Conservation (phyloP, 2,797 vertebrate genomes). For the Rhincodon typus region DNA sequence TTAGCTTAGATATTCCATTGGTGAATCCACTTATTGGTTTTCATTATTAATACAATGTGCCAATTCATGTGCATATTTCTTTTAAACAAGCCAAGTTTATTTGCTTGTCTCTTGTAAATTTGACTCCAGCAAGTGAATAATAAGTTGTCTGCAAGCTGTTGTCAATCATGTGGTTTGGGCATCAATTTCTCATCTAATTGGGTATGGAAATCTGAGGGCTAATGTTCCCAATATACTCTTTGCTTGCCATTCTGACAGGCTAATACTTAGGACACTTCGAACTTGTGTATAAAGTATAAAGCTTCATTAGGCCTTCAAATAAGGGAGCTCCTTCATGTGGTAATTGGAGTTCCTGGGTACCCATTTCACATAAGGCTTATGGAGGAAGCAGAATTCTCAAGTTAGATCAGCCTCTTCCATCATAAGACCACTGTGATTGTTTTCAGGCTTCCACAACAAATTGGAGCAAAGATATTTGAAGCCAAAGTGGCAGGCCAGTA, state of each 20-base stretch:
- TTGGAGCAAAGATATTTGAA: background rate
- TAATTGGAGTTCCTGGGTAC: background rate
- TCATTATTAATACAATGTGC: background rate
- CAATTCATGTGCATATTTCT: background rate
- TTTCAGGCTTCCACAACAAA: background rate
- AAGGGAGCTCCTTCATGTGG: background rate
- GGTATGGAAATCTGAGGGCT: background rate
- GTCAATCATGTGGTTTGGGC: background rate
- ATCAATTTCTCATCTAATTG: background rate
- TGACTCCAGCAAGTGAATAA: background rate
- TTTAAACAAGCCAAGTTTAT: background rate
- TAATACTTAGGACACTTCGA: background rate
- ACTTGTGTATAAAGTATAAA: background rate
- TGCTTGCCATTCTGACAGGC: background rate
- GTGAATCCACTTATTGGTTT: background rate
- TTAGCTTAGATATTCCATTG: background rate
- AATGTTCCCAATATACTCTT: background rate
- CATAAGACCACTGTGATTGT: background rate
- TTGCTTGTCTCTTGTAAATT: background rate
- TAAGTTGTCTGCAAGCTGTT: background rate
- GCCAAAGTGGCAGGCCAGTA: background rate
- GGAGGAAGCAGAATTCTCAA: background rate
- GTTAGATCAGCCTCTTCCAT: background rate
- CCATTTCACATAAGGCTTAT: background rate
- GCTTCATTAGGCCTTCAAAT: background rate